phyloP scores from a whole-genome alignment of 1,140 invertebrate genomes.

The Chymomyza costata region DNA sequence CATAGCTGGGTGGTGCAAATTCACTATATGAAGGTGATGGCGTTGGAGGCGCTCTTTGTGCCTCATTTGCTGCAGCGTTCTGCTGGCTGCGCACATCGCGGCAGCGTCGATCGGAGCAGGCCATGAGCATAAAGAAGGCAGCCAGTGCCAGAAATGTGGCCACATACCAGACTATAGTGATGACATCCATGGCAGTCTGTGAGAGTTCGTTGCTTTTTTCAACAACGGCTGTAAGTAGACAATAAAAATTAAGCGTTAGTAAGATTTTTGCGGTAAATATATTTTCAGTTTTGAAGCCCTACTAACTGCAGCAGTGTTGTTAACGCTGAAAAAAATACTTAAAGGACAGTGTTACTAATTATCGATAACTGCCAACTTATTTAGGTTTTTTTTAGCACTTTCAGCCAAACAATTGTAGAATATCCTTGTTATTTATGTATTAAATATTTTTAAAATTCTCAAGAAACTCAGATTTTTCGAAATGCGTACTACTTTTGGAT shows the following conservation, averaged over 20 bases:
- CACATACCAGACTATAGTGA: slow-evolving; percentile 74
- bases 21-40: slow-evolving; percentile 73
- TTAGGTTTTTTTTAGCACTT: neutral
- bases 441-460: no score
- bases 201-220: slow-evolving; percentile 59
- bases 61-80: slow-evolving; percentile 27
- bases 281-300: no score
- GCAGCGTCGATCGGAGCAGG: slow-evolving; percentile 67
- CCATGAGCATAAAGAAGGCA: slow-evolving; percentile 73
- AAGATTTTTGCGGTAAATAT: no score
- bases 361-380: neutral
- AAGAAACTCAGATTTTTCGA: no score
- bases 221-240: slow-evolving; percentile 35
- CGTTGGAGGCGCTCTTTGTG: slow-evolving; percentile 56
- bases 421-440: slow-evolving; percentile 42
- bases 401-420: neutral
- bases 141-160: slow-evolving; percentile 69
- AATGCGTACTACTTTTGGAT: no score
- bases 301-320: neutral
- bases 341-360: neutral
- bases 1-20: slow-evolving; percentile 72
- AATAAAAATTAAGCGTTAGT: neutral
- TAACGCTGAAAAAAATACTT: neutral
- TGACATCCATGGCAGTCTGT: slow-evolving; percentile 74
- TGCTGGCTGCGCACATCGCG: slow-evolving; percentile 35